These are phyloP conservation scores for Entomobrya proxima DNA, from an alignment of 2,888 invertebrate genomes.

Conservation along the genomic window DNA sequence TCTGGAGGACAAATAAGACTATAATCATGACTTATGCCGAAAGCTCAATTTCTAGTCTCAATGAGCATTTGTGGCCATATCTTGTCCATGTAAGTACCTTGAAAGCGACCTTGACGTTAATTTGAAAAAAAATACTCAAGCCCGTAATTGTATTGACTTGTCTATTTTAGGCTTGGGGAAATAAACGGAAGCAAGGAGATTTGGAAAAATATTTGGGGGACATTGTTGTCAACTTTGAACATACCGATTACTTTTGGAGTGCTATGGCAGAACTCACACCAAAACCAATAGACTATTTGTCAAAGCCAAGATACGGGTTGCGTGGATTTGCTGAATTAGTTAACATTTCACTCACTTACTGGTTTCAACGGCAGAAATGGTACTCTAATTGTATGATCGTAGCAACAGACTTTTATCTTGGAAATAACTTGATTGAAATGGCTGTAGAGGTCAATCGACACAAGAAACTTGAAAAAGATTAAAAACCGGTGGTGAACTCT, in stretches of 20 bases:
- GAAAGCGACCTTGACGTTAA: background rate
- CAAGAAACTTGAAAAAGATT: constrained; percentile 45
- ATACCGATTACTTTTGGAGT: constrained; percentile 76
- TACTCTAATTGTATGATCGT: constrained; percentile 79
- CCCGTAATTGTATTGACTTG: background rate
- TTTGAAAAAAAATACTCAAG: background rate
- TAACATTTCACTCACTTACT: constrained; percentile 82
- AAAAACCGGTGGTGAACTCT: background rate
- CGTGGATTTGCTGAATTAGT: constrained; percentile 78
- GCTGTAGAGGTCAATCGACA: constrained; percentile 78
- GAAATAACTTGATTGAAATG: constrained; percentile 79
- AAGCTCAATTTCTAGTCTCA: constrained; percentile 60
- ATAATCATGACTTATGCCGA: constrained; percentile 71
- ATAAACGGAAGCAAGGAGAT: constrained; percentile 80
- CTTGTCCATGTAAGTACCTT: constrained; percentile 64
- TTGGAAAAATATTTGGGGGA: constrained; percentile 80
- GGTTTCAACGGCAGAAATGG: constrained; percentile 80
- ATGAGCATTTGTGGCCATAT: constrained; percentile 70
- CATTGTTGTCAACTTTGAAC: constrained; percentile 38
- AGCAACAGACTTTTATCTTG: constrained; percentile 80
- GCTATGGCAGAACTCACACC: constrained; percentile 80
- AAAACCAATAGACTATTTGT: constrained; percentile 78
- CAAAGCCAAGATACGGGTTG: constrained; percentile 78
- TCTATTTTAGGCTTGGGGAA: constrained; percentile 80
- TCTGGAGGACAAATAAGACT: constrained; percentile 68